Evolutionary conservation across 2,113 vertebrate species (phyloP).

Genomic region (Mormyrus iriodes): DNA sequence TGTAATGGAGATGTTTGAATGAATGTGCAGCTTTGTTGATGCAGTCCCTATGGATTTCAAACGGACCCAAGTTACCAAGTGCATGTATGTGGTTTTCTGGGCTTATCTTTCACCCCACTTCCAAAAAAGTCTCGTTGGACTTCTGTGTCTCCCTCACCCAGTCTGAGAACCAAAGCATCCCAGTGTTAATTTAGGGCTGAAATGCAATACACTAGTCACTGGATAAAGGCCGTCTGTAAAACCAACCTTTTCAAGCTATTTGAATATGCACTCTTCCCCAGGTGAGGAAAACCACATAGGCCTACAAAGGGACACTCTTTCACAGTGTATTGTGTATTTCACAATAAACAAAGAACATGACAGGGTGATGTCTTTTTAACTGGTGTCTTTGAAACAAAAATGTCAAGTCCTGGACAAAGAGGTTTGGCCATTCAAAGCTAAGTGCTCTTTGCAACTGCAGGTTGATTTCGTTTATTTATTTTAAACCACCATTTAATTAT

Average conservation of each 20-base stretch:
- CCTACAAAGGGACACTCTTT: not conserved
- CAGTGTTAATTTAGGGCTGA: conserved; percentile 42
- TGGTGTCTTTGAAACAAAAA: not conserved
- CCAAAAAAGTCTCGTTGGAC: conserved; percentile 26
- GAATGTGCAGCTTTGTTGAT: conserved; percentile 13
- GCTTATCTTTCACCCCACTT: conserved; percentile 21
- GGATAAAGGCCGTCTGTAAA: conserved; percentile 25
- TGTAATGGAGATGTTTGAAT: conserved; percentile 20
- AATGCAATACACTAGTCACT: conserved; percentile 36
- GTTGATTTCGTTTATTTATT: not conserved
- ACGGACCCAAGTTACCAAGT: conserved; percentile 2
- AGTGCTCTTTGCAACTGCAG: not conserved
- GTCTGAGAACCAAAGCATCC: conserved; percentile 31
- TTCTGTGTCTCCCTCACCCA: conserved; percentile 30
- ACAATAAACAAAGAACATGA: conserved; percentile 9
- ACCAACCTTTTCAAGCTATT: conserved; percentile 10
- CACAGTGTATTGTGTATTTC: not conserved
- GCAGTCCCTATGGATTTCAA: not conserved
- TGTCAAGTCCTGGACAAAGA: not conserved
- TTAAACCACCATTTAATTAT: not conserved
- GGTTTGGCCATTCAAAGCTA: not conserved
- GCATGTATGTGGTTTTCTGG: not conserved
- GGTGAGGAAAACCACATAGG: conserved; percentile 1
- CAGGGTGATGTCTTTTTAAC: not conserved
- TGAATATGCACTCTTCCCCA: conserved; percentile 16